Base-by-base conservation (phyloP, 2,797 vertebrate genomes). In the Echeneis naucrates region DNA sequence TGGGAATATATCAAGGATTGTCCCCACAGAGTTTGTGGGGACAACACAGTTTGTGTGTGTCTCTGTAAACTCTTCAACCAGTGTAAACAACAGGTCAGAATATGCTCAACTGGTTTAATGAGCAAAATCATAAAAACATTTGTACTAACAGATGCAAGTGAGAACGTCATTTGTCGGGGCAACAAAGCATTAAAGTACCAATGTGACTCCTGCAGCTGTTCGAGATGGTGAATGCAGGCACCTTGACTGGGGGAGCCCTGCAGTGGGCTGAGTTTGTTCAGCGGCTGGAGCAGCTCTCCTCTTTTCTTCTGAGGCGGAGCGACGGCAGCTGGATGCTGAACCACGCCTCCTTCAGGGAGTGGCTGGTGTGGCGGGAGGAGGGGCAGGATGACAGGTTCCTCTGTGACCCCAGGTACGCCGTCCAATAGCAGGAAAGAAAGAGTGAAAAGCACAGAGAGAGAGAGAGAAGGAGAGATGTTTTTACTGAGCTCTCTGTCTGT, bases 351-450 rank as follows among this genome's bases (percentile, higher is more conserved):
- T 99, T 99, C 90, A 95, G 97, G 84, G 98, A 99, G 75, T 99
- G 98, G 98, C 94, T 99, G 66, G 95, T 98, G 81, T 99, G 98
- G 98, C 95, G 98, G 91, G 97, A 98, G 88, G 97, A 99, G 85
- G 97, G 97, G 59, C 97, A 99, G 93, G 98, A 98, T 77, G 96
- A 96, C 90, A 94, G 97, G 89, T 99, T 99, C 91, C 96, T 99
- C 68, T 99, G 98, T 69, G 98, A 99, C 85, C 97, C 97, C 72
- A 97, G 97, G 97, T 99, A 92, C 2, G 0, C 17, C 1, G 9
- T 44, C 11, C 5, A 6, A 5, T 6, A 11, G 42, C 2, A 7
- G 19, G 24, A 54, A 7, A 19, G n/a, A 1, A 1, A 58, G 19
- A 32, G 24, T 2, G 19, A 26, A n/a, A 19, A 35, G 8, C 8